Evolutionary conservation across 2,113 vertebrate species (phyloP).

Genomic region (Triplophysa rosa): DNA sequence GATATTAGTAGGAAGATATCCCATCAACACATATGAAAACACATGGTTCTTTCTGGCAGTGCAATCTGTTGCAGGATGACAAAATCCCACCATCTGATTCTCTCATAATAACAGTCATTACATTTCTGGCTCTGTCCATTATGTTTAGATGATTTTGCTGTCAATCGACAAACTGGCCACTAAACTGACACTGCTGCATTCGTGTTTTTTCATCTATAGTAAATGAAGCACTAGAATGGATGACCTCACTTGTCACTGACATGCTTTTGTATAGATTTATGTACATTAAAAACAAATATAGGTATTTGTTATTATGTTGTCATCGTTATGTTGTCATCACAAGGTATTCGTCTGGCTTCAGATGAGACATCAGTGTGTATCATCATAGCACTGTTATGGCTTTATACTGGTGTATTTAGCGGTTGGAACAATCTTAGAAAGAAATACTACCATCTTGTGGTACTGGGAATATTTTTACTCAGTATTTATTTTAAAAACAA

Average conservation of each 20-base stretch:
- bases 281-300: not conserved
- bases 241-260: not conserved
- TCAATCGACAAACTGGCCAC: not conserved
- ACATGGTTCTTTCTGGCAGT: not conserved
- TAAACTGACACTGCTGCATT: not conserved
- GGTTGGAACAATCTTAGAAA: not conserved
- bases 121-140: not conserved
- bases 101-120: constrained; percentile 23
- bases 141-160: not conserved
- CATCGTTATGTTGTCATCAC: no score
- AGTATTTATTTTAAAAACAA: not conserved
- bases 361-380: not conserved
- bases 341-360: no score
- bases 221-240: not conserved
- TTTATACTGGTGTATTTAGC: no score
- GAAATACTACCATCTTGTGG: constrained; percentile 47
- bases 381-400: not conserved
- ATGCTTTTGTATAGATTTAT: not conserved
- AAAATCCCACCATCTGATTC: constrained; percentile 12
- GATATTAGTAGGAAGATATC: not conserved
- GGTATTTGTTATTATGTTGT: no score
- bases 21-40: constrained; percentile 7
- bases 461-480: not conserved
- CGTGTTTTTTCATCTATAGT: not conserved
- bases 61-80: constrained; percentile 31